Evolutionary conservation across 2,113 vertebrate species (phyloP).

Genomic region (zebrafish (Danio rerio)): DNA sequence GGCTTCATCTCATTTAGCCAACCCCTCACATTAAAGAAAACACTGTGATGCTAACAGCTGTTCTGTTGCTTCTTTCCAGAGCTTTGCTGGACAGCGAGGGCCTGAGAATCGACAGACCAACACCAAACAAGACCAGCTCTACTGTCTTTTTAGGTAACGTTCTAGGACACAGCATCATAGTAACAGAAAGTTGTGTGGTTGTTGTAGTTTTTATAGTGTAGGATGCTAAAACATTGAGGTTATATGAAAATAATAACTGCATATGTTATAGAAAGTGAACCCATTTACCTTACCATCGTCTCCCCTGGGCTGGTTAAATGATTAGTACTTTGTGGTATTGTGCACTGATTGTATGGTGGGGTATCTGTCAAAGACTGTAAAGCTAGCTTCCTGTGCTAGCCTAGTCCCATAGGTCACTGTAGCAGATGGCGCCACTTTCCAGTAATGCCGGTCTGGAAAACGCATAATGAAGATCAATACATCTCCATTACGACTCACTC

Average conservation of each 20-base stretch:
- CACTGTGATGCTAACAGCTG: constrained; percentile 14
- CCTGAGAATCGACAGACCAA: constrained; percentile 49
- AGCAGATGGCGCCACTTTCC: constrained; percentile 71
- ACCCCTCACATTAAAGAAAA: neutral
- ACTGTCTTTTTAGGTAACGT: constrained; percentile 37
- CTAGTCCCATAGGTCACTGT: constrained; percentile 65
- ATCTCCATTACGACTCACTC: constrained; percentile 70
- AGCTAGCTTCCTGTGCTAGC: constrained; percentile 56
- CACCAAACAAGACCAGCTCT: constrained; percentile 55
- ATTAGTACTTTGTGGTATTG: constrained; percentile 1
- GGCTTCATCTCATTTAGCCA: constrained; percentile 44
- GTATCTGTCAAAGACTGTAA: constrained; percentile 65
- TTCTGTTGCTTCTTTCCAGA: constrained; percentile 63
- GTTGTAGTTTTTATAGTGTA: too few species aligned
- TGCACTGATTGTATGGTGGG: neutral
- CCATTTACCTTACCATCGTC: too few species aligned
- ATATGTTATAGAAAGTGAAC: too few species aligned
- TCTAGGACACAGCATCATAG: too few species aligned
- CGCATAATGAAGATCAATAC: constrained; percentile 75
- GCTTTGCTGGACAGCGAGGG: constrained; percentile 73
- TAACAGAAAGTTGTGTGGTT: too few species aligned
- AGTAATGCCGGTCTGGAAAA: constrained; percentile 62
- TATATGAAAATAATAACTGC: neutral
- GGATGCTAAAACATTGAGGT: neutral
- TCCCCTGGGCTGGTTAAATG: neutral